Percentiles rank a stretch among this genome's conserved stretches.
phyloP scores from a whole-genome alignment of 2,888 invertebrate genomes.

The Drosophila tanythrix region DNA sequence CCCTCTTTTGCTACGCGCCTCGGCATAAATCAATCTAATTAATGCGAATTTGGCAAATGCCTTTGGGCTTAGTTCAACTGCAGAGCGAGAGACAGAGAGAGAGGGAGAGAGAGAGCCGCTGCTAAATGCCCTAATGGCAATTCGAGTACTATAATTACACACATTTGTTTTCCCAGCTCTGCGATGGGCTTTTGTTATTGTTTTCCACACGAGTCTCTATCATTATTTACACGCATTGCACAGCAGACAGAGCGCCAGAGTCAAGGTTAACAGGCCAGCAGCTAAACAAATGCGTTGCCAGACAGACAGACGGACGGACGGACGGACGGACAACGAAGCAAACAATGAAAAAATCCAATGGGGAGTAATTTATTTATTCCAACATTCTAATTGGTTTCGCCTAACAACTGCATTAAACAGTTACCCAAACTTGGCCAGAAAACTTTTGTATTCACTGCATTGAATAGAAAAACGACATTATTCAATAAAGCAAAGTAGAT shows the following conservation, averaged over 20 bases:
- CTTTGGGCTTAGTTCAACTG: constrained; percentile 3
- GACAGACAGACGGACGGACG: constrained; percentile 2
- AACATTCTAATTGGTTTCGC: constrained; percentile 56
- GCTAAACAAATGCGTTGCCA: constrained; percentile 3
- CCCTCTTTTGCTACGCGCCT: constrained; percentile 41
- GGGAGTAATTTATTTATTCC: constrained; percentile 53
- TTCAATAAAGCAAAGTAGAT: neutral
- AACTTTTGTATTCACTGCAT: neutral
- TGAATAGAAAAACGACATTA: no score
- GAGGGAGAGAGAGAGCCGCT: neutral
- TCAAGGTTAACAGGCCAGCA: constrained; percentile 39
- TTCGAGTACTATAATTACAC: constrained; percentile 70
- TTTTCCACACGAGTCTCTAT: constrained; percentile 37
- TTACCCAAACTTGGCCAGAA: neutral
- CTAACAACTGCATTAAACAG: constrained; percentile 1
- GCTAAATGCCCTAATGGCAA: constrained; percentile 60
- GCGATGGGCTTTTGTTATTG: constrained; percentile 21
- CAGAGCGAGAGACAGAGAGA: neutral
- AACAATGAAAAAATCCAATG: neutral
- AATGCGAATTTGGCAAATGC: constrained; percentile 73
- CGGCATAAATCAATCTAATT: constrained; percentile 80
- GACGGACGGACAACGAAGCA: neutral
- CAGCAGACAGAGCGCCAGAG: constrained; percentile 11
- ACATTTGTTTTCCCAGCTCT: constrained; percentile 50
- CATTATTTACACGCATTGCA: constrained; percentile 57